Conservation (phyloP, 2,797 vertebrate species). For the Propithecus perrieri region DNA sequence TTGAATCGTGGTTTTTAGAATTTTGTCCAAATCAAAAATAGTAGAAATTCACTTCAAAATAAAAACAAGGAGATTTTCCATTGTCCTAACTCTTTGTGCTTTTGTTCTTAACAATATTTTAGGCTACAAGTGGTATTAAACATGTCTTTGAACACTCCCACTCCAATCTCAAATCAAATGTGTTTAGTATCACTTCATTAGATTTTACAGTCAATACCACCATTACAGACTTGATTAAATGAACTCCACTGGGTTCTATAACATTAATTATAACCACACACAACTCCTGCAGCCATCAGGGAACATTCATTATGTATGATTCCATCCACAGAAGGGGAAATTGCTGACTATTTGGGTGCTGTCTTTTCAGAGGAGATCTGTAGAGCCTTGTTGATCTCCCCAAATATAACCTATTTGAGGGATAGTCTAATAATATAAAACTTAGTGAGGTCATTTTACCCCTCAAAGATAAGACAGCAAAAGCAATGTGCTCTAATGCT, state of each 20-base stretch:
- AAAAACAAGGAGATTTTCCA: neutral
- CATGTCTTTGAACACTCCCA: constrained; percentile 46
- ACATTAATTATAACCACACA: constrained; percentile 65
- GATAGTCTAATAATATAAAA: neutral
- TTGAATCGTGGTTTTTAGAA: neutral
- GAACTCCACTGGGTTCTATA: constrained; percentile 67
- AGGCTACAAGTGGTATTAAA: constrained; percentile 42
- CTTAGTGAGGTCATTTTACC: neutral
- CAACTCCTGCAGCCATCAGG: constrained; percentile 31
- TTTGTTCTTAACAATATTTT: constrained; percentile 47
- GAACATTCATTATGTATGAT: constrained; percentile 63
- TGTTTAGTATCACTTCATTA: constrained; percentile 72
- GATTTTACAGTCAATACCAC: constrained; percentile 74
- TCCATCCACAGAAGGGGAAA: constrained; percentile 54
- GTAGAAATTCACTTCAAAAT: constrained; percentile 28
- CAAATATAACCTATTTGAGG: neutral
- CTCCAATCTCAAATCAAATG: constrained; percentile 63
- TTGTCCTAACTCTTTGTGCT: neutral
- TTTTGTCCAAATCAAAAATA: constrained; percentile 12
- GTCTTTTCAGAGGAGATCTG: constrained; percentile 36
- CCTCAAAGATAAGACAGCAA: neutral
- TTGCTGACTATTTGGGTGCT: constrained; percentile 1
- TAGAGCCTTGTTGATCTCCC: neutral
- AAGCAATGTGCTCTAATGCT: neutral
- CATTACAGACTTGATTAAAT: constrained; percentile 73